Conservation (phyloP, 2,797 vertebrate species). For the Geotrypetes seraphini region DNA sequence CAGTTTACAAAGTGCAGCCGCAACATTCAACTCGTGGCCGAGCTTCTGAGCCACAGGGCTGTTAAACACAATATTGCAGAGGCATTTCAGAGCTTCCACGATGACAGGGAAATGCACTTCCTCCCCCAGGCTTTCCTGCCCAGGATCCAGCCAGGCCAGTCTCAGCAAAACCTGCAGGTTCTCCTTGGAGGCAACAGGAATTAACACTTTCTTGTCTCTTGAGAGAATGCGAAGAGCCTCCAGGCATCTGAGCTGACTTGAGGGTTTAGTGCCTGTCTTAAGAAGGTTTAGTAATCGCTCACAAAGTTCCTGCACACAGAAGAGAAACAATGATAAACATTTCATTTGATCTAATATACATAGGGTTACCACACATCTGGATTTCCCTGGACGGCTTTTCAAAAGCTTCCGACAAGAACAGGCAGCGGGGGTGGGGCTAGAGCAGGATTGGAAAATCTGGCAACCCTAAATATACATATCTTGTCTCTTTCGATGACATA, state of each 20-base stretch:
- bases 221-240: constrained; percentile 93
- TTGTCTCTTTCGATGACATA: too few species aligned
- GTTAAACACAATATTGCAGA: constrained; percentile 94
- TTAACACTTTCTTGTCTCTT: constrained; percentile 84
- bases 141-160: constrained; percentile 62
- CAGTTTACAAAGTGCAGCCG: constrained; percentile 68
- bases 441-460: too few species aligned
- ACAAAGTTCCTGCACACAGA: constrained; percentile 72
- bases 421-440: too few species aligned
- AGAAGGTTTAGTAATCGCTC: constrained; percentile 74
- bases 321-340: constrained; percentile 9
- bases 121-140: constrained; percentile 53
- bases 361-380: too few species aligned
- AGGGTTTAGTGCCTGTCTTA: constrained; percentile 58
- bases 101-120: constrained; percentile 66
- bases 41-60: constrained; percentile 84
- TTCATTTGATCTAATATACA: too few species aligned
- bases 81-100: constrained; percentile 93
- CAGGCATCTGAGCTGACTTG: constrained; percentile 79
- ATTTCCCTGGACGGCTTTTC: too few species aligned
- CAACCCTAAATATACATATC: too few species aligned
- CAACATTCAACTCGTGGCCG: constrained; percentile 79
- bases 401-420: too few species aligned
- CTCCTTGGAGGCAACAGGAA: constrained; percentile 79
- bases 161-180: constrained; percentile 79